These are phyloP conservation scores for Rhea americana DNA, from an alignment of 2,113 vertebrate species.

Conservation along the genomic window DNA sequence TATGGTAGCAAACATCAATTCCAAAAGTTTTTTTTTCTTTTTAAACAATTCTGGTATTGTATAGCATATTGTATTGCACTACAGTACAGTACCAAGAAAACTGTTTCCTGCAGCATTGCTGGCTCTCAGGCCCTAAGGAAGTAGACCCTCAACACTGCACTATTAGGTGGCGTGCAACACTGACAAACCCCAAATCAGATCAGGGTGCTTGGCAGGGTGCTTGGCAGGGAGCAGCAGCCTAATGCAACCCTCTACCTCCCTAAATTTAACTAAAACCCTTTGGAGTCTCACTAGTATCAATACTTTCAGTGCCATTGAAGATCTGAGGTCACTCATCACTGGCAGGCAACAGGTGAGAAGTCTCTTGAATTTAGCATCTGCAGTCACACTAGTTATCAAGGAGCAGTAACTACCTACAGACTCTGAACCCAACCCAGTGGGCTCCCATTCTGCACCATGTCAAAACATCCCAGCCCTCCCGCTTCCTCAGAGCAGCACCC, in stretches of 20 bases:
- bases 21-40: fast-evolving
- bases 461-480: background rate
- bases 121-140: background rate
- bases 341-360: background rate
- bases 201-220: background rate
- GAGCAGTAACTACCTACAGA: background rate
- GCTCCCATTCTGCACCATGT: background rate
- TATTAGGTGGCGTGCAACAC: fast-evolving
- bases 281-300: background rate
- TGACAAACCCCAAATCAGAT: background rate
- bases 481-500: background rate
- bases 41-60: background rate
- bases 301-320: background rate
- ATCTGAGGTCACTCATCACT: background rate
- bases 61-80: background rate
- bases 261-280: background rate
- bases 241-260: background rate
- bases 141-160: fast-evolving
- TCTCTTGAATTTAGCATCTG: fast-evolving
- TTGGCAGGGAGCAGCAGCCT: background rate
- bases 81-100: no score
- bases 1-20: background rate
- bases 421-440: background rate
- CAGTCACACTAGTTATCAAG: fast-evolving
- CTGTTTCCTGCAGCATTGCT: background rate